phyloP scores from a whole-genome alignment of 2,797 vertebrate species.

The Enteromius mattozi region DNA sequence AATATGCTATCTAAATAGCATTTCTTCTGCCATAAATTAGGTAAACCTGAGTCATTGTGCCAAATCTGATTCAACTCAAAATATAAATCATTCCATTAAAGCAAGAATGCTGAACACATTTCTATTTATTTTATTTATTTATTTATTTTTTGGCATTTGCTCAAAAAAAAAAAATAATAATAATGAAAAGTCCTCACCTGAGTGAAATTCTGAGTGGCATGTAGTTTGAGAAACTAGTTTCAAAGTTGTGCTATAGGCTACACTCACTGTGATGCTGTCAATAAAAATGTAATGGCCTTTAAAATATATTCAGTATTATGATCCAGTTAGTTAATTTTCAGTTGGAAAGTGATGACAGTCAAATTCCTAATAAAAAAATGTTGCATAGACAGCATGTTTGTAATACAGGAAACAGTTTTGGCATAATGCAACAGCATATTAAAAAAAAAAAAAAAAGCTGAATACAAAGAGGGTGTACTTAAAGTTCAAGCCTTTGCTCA shows the following conservation, averaged over 20 bases:
- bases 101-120: not conserved
- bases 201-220: not conserved
- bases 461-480: not conserved
- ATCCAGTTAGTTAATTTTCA: conserved; percentile 34
- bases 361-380: conserved; percentile 14
- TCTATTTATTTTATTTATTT: not conserved
- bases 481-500: not conserved
- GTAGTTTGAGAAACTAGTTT: not conserved
- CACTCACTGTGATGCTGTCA: not conserved
- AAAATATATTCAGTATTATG: conserved; percentile 37
- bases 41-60: not conserved
- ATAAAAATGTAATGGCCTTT: conserved; percentile 29
- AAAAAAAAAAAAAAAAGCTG: not conserved
- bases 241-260: not conserved
- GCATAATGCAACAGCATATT: conserved; percentile 2
- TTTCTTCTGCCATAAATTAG: not conserved
- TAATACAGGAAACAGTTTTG: conserved; percentile 14
- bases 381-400: conserved; percentile 13
- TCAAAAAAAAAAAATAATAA: too few species aligned
- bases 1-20: not conserved
- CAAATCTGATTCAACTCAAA: not conserved
- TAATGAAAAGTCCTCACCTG: not conserved
- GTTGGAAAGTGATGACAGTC: conserved; percentile 30
- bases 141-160: not conserved
- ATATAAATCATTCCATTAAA: not conserved